Conservation (phyloP, 2,888 invertebrate genomes). For the Abscondita cerata region DNA sequence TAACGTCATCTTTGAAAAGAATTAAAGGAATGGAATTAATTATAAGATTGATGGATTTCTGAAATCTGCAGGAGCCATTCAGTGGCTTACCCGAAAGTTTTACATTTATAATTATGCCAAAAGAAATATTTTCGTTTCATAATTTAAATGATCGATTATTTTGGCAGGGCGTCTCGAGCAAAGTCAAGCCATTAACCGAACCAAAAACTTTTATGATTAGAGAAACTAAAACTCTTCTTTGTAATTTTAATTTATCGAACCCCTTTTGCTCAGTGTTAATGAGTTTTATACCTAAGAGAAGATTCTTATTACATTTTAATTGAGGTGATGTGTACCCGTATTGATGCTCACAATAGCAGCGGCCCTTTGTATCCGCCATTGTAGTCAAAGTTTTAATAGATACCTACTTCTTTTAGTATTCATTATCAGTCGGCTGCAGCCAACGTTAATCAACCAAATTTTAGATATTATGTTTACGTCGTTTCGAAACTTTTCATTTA, state of each 20-base stretch:
- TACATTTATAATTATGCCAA: conserved; percentile 37
- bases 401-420: conserved; percentile 58
- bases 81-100: conserved; percentile 35
- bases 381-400: conserved; percentile 61
- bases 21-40: conserved; percentile 62
- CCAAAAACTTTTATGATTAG: conserved; percentile 37
- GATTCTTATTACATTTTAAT: conserved; percentile 62
- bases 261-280: conserved; percentile 58
- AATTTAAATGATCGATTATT: conserved; percentile 37
- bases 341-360: conserved; percentile 55
- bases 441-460: conserved; percentile 57
- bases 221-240: conserved; percentile 46
- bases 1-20: conserved; percentile 61
- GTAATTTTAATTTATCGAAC: conserved; percentile 55
- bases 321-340: conserved; percentile 60
- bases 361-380: conserved; percentile 51
- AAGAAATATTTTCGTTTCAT: conserved; percentile 35
- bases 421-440: conserved; percentile 57
- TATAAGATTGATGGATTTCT: conserved; percentile 61
- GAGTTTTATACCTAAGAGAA: conserved; percentile 58
- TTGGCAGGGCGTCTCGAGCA: conserved; percentile 23
- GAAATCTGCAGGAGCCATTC: conserved; percentile 47
- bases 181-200: conserved; percentile 26
- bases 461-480: conserved; percentile 53
- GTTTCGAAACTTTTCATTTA: conserved; percentile 53